Base-by-base conservation (phyloP, 2,113 vertebrate genomes). In the Colinus virginianus region DNA sequence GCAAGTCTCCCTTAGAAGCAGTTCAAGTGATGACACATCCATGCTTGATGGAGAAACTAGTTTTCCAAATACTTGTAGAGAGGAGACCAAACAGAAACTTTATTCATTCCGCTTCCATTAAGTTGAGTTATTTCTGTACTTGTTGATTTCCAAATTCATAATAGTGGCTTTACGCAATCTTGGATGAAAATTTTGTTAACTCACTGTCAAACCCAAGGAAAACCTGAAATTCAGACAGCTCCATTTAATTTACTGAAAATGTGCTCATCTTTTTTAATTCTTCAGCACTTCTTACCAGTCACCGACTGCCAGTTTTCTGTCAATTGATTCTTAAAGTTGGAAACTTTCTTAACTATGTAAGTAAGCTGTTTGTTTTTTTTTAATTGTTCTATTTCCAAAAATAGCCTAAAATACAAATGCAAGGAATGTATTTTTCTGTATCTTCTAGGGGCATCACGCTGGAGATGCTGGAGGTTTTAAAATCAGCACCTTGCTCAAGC, bases 281-380 rank as follows among this genome's bases (percentile, higher is more conserved):
- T 66, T 8, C 96, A 99, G 99, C 98, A 91, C 98, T 99, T 84
- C 98, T 98, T 90, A 91, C 49, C 66, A 99, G 98, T 94, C 97
- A 88, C 3, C 97, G 97, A 59, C 96, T 99, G 79, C 98, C 98
- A 9, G 40, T 97, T 84, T 99, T 99, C 97, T 99, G 99, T 95
- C 98, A 97, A 70, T 91, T 99, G 87, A 98, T 99, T 94, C 98
- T 99, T 26, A 98, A 98, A 79, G 98, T 99, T 15, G 99, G 99
- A 83, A 99, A 99, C 97, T 99, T 99, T 88, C 98, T 99, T 78
- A 99, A 99, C 91, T 99, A 99, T 11, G 99, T 99, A 97, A 98
- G 98, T 93, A 92, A 92, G 76, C 9, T 0, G 0, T 63, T 15
- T n/a, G n/a, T 30, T 53, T 28, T 90, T 93, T 93, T 63, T 59